Conservation (phyloP, 1,140 invertebrate species). For the Onthophagus taurus region DNA sequence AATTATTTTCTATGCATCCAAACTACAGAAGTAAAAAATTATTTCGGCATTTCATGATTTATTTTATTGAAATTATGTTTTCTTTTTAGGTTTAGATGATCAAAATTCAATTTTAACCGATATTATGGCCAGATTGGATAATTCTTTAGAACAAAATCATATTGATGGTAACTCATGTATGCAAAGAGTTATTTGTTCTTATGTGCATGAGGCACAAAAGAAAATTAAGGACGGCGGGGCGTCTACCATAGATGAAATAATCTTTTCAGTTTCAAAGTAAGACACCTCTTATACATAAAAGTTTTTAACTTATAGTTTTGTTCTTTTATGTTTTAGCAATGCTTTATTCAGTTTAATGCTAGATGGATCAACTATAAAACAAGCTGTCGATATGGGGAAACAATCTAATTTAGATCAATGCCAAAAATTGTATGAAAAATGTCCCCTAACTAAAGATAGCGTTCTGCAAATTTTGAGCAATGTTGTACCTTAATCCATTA, state of each 20-base stretch:
- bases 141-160: constrained; percentile 58
- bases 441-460: constrained; percentile 54
- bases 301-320: neutral
- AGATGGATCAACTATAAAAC: constrained; percentile 65
- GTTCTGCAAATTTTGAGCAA: constrained; percentile 51
- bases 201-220: constrained; percentile 57
- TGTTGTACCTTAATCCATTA: too few species aligned
- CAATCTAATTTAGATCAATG: constrained; percentile 48
- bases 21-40: constrained; percentile 48
- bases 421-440: constrained; percentile 47
- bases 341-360: constrained; percentile 59
- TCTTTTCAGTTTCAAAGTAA: constrained; percentile 55
- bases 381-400: constrained; percentile 59
- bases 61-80: constrained; percentile 1
- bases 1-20: constrained; percentile 57
- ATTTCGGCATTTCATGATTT: neutral
- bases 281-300: constrained; percentile 16
- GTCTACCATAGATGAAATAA: constrained; percentile 54
- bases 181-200: constrained; percentile 66
- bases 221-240: constrained; percentile 50
- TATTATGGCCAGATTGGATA: constrained; percentile 60
- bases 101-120: constrained; percentile 51
- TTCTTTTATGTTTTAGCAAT: constrained; percentile 50
- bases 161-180: constrained; percentile 70
- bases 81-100: constrained; percentile 48